A percentile compares a stretch with the other conserved stretches of the same genome.
phyloP scores from a whole-genome alignment of 35 echinoderm and acorn worm species.

The Stichopus chloronotus region DNA sequence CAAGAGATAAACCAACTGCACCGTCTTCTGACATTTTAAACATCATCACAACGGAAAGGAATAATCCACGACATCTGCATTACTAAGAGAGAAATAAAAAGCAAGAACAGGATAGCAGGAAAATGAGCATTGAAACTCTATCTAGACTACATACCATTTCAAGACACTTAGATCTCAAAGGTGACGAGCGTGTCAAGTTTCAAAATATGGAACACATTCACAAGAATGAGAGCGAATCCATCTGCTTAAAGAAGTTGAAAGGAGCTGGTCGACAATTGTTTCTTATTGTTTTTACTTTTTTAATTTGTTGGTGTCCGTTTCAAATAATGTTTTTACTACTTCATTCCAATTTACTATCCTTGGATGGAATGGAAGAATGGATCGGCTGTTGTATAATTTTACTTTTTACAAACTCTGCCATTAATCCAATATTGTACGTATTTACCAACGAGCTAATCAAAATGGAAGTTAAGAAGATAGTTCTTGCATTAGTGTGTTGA shows the following conservation, averaged over 20 bases:
- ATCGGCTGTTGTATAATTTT: not conserved
- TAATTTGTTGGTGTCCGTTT: not conserved
- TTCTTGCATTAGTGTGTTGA: not conserved
- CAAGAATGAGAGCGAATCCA: not conserved
- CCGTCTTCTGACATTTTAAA: no score
- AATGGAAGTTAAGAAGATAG: not conserved
- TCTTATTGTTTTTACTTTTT: conserved; percentile 2
- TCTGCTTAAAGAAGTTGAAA: not conserved
- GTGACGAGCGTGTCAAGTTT: not conserved
- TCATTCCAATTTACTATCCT: not conserved
- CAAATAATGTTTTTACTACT: not conserved
- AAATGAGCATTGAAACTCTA: no score
- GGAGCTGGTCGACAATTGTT: conserved; percentile 14
- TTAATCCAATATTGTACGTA: conserved; percentile 16
- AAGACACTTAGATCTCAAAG: no score
- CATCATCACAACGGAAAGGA: no score
- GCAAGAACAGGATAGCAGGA: no score
- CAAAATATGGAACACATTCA: no score
- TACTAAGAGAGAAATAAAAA: not conserved
- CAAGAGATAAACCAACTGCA: no score
- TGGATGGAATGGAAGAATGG: not conserved
- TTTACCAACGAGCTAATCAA: not conserved
- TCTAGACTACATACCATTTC: no score
- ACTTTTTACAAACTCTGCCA: not conserved
- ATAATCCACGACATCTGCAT: no score